These are phyloP conservation scores for Atrina japonica DNA, from an alignment of 2,888 invertebrate species.

Conservation along the genomic window DNA sequence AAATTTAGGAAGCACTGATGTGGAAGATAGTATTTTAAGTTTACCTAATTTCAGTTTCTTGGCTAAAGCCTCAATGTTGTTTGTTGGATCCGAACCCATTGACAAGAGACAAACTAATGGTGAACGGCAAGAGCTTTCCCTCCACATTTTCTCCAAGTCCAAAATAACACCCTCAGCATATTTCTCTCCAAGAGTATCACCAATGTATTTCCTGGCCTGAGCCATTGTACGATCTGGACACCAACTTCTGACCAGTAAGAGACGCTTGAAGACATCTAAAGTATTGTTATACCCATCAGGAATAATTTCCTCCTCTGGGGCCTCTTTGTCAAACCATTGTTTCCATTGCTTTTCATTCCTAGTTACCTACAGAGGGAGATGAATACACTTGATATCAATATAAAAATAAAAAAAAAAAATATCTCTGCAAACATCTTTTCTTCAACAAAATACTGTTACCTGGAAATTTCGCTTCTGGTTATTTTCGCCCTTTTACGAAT, in stretches of 20 bases:
- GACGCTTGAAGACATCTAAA: conserved; percentile 79
- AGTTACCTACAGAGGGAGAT: conserved; percentile 60
- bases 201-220: conserved; percentile 79
- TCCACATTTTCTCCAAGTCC: conserved; percentile 80
- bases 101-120: conserved; percentile 80
- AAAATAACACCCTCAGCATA: conserved; percentile 80
- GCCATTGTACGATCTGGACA: conserved; percentile 80
- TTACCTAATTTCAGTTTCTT: conserved; percentile 79
- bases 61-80: conserved; percentile 78
- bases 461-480: too few relatives aligned
- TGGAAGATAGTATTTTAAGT: too few relatives aligned
- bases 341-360: conserved; percentile 80
- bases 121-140: conserved; percentile 76
- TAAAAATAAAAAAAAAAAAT: background rate
- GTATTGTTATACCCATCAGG: conserved; percentile 80
- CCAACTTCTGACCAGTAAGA: conserved; percentile 80
- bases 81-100: conserved; percentile 81
- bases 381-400: background rate
- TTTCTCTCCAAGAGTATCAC: conserved; percentile 78
- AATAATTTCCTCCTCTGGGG: conserved; percentile 80
- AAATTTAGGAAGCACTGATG: too few relatives aligned
- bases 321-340: conserved; percentile 81
- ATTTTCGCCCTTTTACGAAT: background rate
- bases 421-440: background rate
- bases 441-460: too few relatives aligned